Conservation (phyloP, 2,113 vertebrate species). For the Lasiurus borealis region DNA sequence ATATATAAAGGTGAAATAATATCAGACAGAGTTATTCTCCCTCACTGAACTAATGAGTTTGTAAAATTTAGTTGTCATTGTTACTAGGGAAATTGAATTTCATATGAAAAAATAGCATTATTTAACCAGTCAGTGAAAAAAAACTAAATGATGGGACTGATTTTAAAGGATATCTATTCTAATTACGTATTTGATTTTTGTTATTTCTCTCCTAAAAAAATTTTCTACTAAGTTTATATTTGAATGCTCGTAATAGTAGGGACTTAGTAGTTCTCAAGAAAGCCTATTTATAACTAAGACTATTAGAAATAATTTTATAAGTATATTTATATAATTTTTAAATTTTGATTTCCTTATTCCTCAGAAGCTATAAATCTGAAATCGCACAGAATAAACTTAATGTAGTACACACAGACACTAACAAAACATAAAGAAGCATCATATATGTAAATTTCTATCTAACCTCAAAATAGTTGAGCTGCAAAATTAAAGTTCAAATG, state of each 20-base stretch:
- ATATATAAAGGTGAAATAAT: background rate
- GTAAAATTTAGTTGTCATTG: background rate
- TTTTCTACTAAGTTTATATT: background rate
- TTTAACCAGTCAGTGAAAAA: background rate
- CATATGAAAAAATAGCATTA: background rate
- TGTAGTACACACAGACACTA: background rate
- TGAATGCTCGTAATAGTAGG: background rate
- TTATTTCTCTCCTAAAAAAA: background rate
- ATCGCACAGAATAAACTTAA: background rate
- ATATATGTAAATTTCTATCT: background rate
- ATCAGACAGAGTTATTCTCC: background rate
- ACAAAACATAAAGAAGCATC: background rate
- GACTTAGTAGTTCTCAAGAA: background rate
- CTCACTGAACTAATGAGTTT: background rate
- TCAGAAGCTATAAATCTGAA: background rate
- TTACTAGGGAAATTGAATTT: background rate
- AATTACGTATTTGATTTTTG: background rate
- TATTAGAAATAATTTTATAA: background rate
- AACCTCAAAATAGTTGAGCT: background rate
- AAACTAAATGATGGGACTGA: background rate
- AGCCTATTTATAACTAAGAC: background rate
- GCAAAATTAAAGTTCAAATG: background rate
- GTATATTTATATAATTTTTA: background rate
- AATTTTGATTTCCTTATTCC: background rate
- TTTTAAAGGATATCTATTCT: conserved; percentile 25